A percentile compares a stretch with the other conserved stretches of the same genome.
phyloP scores from a whole-genome alignment of 2,113 vertebrate species.

The Lonchura striata region DNA sequence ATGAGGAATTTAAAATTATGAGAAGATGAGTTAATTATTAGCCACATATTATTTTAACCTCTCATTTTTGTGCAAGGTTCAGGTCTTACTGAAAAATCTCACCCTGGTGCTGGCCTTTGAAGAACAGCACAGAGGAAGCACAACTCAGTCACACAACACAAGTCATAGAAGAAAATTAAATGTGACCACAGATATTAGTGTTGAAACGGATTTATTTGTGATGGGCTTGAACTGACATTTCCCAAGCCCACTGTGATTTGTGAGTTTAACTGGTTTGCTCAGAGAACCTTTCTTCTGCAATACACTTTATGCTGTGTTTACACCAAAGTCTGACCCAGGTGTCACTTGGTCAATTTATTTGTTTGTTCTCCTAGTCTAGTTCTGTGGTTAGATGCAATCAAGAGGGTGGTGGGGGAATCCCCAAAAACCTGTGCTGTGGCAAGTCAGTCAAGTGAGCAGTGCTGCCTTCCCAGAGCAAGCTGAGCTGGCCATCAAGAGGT shows the following conservation, averaged over 20 bases:
- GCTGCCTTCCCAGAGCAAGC: not conserved
- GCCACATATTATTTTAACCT: not conserved
- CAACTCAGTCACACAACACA: not conserved
- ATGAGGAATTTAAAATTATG: not conserved
- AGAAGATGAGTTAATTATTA: conserved; percentile 6
- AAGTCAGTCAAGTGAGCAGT: not conserved
- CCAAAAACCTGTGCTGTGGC: not conserved
- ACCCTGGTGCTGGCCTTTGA: not conserved
- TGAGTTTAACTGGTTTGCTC: not conserved
- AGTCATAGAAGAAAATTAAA: not conserved
- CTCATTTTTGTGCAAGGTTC: not conserved
- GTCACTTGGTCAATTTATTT: not conserved
- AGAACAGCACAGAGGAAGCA: not conserved
- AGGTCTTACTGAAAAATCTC: not conserved
- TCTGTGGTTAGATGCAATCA: not conserved
- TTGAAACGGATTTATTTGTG: not conserved
- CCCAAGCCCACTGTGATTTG: not conserved
- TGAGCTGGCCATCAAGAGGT: not conserved
- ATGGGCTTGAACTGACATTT: not conserved
- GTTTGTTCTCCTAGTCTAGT: not conserved
- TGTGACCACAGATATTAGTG: not conserved
- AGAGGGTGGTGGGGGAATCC: rapidly evolving
- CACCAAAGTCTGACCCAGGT: not conserved
- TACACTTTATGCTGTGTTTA: not conserved
- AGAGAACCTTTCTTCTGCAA: not conserved